Evolutionary conservation across 2,797 vertebrate species (phyloP).

Genomic region (Phylloscopus collybita): DNA sequence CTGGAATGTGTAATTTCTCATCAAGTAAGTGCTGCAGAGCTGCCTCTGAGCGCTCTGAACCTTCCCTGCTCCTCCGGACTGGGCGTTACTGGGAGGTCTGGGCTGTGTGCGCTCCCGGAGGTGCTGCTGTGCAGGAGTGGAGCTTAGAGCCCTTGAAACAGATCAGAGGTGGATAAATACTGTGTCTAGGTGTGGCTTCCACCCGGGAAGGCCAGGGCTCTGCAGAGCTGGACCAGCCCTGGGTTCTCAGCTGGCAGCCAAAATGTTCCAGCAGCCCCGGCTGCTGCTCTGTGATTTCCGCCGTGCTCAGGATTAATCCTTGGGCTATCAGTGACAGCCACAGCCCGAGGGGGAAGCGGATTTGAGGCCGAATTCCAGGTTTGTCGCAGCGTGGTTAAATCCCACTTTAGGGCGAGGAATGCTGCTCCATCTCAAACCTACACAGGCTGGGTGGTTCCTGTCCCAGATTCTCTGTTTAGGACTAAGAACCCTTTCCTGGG

Average conservation of each 20-base stretch:
- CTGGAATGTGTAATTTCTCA: rapidly evolving
- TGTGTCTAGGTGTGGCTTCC: too few relatives aligned
- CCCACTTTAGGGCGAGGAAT: too few relatives aligned
- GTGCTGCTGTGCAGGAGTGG: rapidly evolving
- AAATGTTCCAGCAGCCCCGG: rapidly evolving
- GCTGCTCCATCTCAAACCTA: not conserved
- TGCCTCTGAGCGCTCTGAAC: rapidly evolving
- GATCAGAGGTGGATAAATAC: not conserved
- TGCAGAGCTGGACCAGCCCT: not conserved
- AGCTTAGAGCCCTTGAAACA: not conserved
- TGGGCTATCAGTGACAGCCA: rapidly evolving
- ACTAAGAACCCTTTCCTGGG: too few relatives aligned
- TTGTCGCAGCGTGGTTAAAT: not conserved
- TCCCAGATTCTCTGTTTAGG: rapidly evolving
- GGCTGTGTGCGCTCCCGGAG: rapidly evolving
- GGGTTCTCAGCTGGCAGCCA: rapidly evolving
- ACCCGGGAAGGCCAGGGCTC: rapidly evolving
- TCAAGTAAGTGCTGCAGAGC: rapidly evolving
- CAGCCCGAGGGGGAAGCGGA: rapidly evolving
- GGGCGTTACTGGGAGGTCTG: not conserved
- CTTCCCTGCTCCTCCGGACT: rapidly evolving
- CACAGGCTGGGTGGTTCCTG: rapidly evolving
- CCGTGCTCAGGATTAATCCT: rapidly evolving
- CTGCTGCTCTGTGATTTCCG: not conserved
- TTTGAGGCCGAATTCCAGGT: not conserved